Conservation (phyloP, 2,888 invertebrate genomes). For the Aradus depressus region DNA sequence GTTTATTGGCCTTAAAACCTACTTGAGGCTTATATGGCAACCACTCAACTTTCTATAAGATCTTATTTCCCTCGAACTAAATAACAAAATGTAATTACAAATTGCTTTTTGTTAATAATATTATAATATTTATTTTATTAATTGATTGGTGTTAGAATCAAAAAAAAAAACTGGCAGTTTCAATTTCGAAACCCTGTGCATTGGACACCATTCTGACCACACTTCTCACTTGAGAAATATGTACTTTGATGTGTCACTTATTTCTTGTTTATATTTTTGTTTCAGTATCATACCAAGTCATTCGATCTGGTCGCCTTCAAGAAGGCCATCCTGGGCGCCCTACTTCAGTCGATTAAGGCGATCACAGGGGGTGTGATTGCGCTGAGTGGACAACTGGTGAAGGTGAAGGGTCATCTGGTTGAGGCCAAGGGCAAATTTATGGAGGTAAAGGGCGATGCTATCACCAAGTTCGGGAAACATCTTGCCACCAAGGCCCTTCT, state of each 20-base stretch:
- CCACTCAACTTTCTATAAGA: no score
- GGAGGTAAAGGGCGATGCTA: constrained; percentile 62
- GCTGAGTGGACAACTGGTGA: constrained; percentile 75
- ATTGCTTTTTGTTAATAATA: no score
- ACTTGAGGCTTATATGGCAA: no score
- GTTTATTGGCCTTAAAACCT: no score
- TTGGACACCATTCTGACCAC: no score
- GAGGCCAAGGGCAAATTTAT: constrained; percentile 49
- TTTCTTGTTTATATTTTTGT: no score
- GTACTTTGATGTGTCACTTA: background rate
- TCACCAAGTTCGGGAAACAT: constrained; percentile 65
- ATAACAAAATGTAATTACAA: no score
- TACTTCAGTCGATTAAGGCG: constrained; percentile 78
- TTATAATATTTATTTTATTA: no score
- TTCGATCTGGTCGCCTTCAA: constrained; percentile 66
- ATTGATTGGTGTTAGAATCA: no score
- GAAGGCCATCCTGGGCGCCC: constrained; percentile 67
- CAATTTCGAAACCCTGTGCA: no score
- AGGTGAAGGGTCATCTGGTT: constrained; percentile 63
- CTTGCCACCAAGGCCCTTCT: constrained; percentile 61
- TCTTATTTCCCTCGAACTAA: no score
- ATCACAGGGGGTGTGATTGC: constrained; percentile 79
- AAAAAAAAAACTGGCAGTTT: no score
- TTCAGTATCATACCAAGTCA: constrained; percentile 33
- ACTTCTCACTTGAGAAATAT: background rate